Conservation (phyloP, 2,797 vertebrate genomes). For the Schizothorax lantsangensis region DNA sequence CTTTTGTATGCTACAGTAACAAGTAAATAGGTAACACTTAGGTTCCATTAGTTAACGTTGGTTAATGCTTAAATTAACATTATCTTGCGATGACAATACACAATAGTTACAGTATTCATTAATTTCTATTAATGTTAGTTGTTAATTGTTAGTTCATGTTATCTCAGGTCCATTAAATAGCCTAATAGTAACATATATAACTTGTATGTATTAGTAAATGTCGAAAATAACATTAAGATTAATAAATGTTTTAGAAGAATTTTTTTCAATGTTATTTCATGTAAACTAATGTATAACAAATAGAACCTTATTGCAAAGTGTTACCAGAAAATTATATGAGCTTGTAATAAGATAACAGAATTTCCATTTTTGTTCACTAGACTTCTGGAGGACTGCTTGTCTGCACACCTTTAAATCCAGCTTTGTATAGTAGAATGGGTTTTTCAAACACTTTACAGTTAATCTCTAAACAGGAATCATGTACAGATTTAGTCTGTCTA, state of each 20-base stretch:
- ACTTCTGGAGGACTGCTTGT: not conserved
- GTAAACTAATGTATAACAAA: not conserved
- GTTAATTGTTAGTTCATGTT: not conserved
- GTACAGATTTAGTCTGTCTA: not conserved
- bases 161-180: not conserved
- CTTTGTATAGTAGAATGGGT: not conserved
- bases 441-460: not conserved
- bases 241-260: not conserved
- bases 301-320: not conserved
- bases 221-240: not conserved
- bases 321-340: not conserved
- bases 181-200: not conserved
- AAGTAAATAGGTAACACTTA: not conserved
- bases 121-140: not conserved
- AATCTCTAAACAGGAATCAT: not conserved
- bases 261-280: not conserved
- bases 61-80: not conserved
- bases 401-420: not conserved
- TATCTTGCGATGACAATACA: not conserved
- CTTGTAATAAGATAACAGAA: not conserved
- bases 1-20: not conserved
- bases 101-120: not conserved
- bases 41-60: not conserved
- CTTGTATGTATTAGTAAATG: not conserved
- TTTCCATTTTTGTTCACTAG: not conserved